Base-by-base conservation (phyloP, 2,113 vertebrate genomes). In the Lipophrys pholis region DNA sequence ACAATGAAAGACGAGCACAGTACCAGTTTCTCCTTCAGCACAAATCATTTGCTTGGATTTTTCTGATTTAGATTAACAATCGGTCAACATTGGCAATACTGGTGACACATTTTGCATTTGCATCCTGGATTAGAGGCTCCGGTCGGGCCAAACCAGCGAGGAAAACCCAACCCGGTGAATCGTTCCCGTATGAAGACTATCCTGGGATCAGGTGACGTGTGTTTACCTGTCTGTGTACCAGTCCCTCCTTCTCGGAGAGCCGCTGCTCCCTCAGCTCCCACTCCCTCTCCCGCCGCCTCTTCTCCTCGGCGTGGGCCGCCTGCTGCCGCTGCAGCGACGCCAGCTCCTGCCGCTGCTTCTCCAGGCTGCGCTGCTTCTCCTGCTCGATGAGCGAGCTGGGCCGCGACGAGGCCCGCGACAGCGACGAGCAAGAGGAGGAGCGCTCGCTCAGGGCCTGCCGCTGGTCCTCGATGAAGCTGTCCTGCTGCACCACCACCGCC, bases 281-380 rank as follows among this genome's bases (percentile, higher is more conserved):
- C 52, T 96, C 95, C 6, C 86, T 94, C 86, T 98, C 97, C 5
- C 87, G 91, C 38, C 71, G 89, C 41, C 92, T 87, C 69, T 89
- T 94, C 87, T 98, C 97, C 84, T 97, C 96, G 61, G 93, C 94
- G 73, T 97, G 95, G 80, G 96, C 95, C 0, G 93, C 86, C 89
- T 97, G 97, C 82, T 96, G 96, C 76, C 93, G 94, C 90, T 97
- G 96, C 69, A 98, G 94, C 68, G 96, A 93, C n/a, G 96, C 94
- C 76, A 96, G 41, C 70, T 98, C 98, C 92, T 99, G 97, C 21
- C 97, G 93, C 87, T 97, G 97, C 87, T 97, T 97, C 90, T 99
- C 97, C 89, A 98, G 89, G 91, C 93, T 99, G 69, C 97, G 96
- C 91, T 99, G 97, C 93, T 98, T 98, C 93, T 99, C 98, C 90